Percentiles rank a stretch among this genome's conserved stretches.
These are phyloP conservation scores for Erinaceus europaeus DNA, from an alignment of 2,113 vertebrate genomes.

Conservation along the genomic window DNA sequence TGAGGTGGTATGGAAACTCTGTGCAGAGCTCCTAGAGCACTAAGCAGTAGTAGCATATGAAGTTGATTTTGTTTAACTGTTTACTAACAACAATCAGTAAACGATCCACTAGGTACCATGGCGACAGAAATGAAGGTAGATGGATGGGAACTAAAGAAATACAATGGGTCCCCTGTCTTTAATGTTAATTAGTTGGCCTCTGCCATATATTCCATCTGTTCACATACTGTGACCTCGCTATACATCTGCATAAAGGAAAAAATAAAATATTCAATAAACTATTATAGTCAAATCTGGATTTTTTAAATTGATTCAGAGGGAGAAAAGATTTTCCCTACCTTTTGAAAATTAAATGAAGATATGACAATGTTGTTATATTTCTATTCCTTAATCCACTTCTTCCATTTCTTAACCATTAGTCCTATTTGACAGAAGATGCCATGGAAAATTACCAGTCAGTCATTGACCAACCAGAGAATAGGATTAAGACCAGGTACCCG, in stretches of 20 bases:
- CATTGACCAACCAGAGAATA: background rate
- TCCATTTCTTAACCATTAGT: background rate
- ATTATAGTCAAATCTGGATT: background rate
- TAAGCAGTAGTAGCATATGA: background rate
- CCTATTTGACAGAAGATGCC: background rate
- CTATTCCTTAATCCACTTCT: background rate
- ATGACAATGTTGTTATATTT: background rate
- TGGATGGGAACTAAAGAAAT: constrained; percentile 49
- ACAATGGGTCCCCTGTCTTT: constrained; percentile 67
- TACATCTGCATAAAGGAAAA: constrained; percentile 28
- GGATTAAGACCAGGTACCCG: background rate
- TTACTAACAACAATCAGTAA: constrained; percentile 16
- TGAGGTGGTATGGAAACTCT: background rate
- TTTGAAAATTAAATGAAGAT: constrained; percentile 19
- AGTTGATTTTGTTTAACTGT: background rate
- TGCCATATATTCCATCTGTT: constrained; percentile 72
- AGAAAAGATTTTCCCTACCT: background rate
- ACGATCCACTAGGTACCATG: constrained; percentile 38
- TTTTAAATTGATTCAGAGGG: background rate
- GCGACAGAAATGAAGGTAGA: constrained; percentile 66
- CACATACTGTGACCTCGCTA: constrained; percentile 51
- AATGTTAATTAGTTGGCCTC: constrained; percentile 64
- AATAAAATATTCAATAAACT: background rate
- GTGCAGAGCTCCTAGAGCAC: background rate
- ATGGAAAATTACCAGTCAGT: background rate